phyloP scores from a whole-genome alignment of 1,140 invertebrate genomes.

The Pararge aegeria region DNA sequence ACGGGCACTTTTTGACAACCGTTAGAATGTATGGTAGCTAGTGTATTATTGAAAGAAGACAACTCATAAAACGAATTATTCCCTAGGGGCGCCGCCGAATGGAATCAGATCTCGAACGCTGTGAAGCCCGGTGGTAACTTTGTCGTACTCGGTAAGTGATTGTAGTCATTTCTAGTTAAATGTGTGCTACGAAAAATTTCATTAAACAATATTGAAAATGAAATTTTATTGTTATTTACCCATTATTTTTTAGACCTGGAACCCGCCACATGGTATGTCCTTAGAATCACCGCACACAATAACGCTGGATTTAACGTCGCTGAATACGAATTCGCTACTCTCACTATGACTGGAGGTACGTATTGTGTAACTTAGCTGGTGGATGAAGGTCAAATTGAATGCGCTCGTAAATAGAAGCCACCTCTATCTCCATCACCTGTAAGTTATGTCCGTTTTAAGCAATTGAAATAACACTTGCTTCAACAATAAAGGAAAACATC shows the following conservation, averaged over 20 bases:
- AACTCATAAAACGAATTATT: not conserved
- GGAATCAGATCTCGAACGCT: conserved; percentile 96
- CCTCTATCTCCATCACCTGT: too few relatives aligned
- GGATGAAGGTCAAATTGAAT: too few relatives aligned
- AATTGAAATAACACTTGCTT: too few relatives aligned
- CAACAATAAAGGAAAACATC: too few relatives aligned
- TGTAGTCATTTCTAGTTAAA: not conserved
- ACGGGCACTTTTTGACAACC: too few relatives aligned
- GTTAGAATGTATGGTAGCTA: too few relatives aligned
- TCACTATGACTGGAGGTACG: conserved; percentile 93
- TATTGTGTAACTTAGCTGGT: conserved; percentile 2
- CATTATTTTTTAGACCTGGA: conserved; percentile 94
- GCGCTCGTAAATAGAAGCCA: too few relatives aligned
- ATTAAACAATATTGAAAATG: too few relatives aligned
- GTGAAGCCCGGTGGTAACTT: conserved; percentile 95
- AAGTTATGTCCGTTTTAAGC: too few relatives aligned
- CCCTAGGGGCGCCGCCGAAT: conserved; percentile 88
- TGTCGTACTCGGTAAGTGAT: conserved; percentile 84
- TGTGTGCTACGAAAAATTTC: too few relatives aligned
- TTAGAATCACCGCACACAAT: conserved; percentile 96
- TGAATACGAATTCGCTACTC: conserved; percentile 96
- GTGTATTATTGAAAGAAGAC: too few relatives aligned
- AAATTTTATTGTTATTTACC: too few relatives aligned
- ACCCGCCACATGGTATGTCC: conserved; percentile 95
- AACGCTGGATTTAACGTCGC: conserved; percentile 97